Evolutionary conservation across 92 coral and sea anemone genomes (phyloP), one percentile per base, ranked within the genome.

Genomic region (Umimayanthus kanabou): DNA sequence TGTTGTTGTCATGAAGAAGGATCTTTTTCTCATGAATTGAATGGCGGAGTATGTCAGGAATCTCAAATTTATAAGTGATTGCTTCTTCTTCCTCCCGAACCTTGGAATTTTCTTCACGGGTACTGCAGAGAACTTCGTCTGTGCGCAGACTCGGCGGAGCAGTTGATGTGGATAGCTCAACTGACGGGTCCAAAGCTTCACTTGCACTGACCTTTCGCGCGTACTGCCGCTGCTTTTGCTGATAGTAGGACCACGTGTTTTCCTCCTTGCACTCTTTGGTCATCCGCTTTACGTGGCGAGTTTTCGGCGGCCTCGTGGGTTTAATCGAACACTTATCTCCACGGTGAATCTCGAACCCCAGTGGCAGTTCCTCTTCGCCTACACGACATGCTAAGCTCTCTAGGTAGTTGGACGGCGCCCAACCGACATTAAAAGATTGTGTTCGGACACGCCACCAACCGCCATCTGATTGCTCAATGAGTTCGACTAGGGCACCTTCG

Each of bases 401-500:
- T 30, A 96, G 92, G 85, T 80, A 96, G 69, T 95, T 96, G 30
- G 99, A 95, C 20, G 99, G 99, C 80, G 98, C 99, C 99, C 99
- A 96, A 57, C 99, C 99, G 70, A 91, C 91, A 23, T 96, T 93
- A 50, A 79, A 87, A 79, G 93, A 90, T 20, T 89, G 87, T 11
- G 99, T 95, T 67, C 96, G 79, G 69, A 96, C 99, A 33, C 91
- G 89, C 99, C 99, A 96, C 99, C 99, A 96, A 10, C 99, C 99
- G 37, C 96, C 90, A 20, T 93, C 93, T 37, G 94, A 90, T 80
- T 93, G 89, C 87, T 91, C 95, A 55, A 96, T 75, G 25, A 96
- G 93, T 76, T 93, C 95, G 13, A 96, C 99, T 20, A 92, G 87
- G 30, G 92, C 92, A 45, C 94, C 94, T 85, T 93, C 94, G 72